Base-by-base conservation (phyloP, 2,113 vertebrate species). In the Etia nguti region DNA sequence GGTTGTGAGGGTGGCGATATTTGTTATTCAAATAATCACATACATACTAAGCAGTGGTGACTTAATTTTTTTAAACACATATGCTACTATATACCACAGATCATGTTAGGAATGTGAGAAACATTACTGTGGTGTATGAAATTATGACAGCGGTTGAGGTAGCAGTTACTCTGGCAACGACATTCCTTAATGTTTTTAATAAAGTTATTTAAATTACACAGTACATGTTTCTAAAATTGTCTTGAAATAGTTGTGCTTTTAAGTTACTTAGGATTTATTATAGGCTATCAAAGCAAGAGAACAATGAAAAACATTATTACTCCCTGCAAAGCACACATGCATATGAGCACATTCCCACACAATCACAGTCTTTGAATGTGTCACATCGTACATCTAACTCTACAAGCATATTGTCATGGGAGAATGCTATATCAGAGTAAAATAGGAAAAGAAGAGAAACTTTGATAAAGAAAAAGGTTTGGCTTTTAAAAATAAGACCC, bases 401-500 rank as follows among this genome's bases (percentile, higher is more conserved):
- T 86, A 75, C 38, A 59, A 50, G 68, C 50, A 57, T 20, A 81
- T 31, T 83, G 84, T 84, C 85, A 86, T 31, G 54, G 82, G 85
- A 90, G 59, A 83, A 85, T 8, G 31, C 10, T 10, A 38, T 55
- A 80, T 88, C 36, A 83, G 54, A 89, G 81, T 24, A 48, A 81
- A 83, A 43, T 20, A 56, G 34, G 34, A 84, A 52, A 87, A 38
- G 48, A 89, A 18, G 24, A 80, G 22, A 15, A 54, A 48, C 36
- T 43, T 15, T 56, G 8, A 57, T 43, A 31, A 84, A 48, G 5
- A 31, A 38, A 88, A 87, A 50, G 6, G 52, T 75, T 46, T 82
- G 31, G 18, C 57, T 87, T 56, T 79, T 79, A 48, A 85, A 86
- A 91, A 90, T 62, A 59, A 87, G 90, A 41, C 36, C 68, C 54